Base-by-base conservation (phyloP, 2,888 invertebrate species). In the Piscicola geometra region DNA sequence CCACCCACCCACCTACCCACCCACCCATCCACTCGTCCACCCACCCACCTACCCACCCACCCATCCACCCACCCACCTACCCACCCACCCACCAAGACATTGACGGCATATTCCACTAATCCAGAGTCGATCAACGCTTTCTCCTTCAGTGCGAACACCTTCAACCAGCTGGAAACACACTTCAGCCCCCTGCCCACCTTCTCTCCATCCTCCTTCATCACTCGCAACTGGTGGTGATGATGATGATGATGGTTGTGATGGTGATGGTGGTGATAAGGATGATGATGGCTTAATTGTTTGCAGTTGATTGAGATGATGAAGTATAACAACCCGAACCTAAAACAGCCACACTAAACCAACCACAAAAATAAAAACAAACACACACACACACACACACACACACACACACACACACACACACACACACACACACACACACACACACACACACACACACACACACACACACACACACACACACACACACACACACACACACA, bases 141-240 rank as follows among this genome's bases (percentile, higher is more conserved):
- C 75, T 94, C 88, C 50, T 91, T 90, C 79, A 95, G 90, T 21
- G 92, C 92, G 81, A 90, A 90, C 18, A 94, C 90, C 75, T 90
- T 90, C 80, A 95, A 90, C 95, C 96, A 97, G 12, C 94, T 93
- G 0, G 92, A 92, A 85, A 94, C 91, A 86, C 95, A 96, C 81
- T 91, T 89, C 75, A 94, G 87, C 36, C 92, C 90, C 85, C 91
- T 91, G 35, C 81, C 81, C 75, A 83, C 82, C 5, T 21, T 56
- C 15, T n/a, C n/a, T 21, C 5, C 25, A n/a, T 56, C n/a, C n/a
- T 18, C 60, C 60, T 56, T 56, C 60, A 92, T 86, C 82, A 92
- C 92, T 81, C 91, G 89, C 84, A 90, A 91, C 89, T 89, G 73
- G 12, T 36, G 9, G 33, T 3, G 32, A 3, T 5, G 64, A 28